Evolutionary conservation across 2,888 invertebrate species (phyloP), one percentile per base, ranked within the genome.

Genomic region (Syrphus vitripennis): DNA sequence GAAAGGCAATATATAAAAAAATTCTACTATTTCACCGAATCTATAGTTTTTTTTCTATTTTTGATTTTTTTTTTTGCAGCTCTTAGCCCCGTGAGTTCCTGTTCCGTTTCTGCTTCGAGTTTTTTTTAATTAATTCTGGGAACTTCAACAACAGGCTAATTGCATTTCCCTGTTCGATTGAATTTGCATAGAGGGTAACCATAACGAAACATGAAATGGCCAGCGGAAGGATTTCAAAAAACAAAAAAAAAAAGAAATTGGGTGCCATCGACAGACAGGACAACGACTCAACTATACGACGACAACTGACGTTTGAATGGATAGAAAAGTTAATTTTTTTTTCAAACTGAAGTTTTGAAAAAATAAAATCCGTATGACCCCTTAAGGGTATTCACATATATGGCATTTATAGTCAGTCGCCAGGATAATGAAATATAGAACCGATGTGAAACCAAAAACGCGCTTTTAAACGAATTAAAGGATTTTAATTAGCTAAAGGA

Each of bases 121-220:
- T 84, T 82, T 84, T 83, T 86, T 83, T 87, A 88, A 88, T 88
- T 88, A 88, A 87, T 87, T 87, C 88, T 87, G 88, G 83, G 86
- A 88, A 88, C 87, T 87, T 83, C 87, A 79, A 79, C 88, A 88
- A 88, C 83, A 87, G 88, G 83, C 83, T 87, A 88, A 88, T 88
- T 88, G 87, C 87, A 87, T 87, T 88, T 88, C 87, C 87, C 87
- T 87, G 88, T 88, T 88, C 83, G 74, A 87, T 87, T 86, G 83
- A 87, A 87, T 87, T 87, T 87, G 83, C 87, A 87, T 87, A 87
- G 74, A 80, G 81, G 74, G 78, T 59, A 69, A 77, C 81, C 84
- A 86, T 86, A 86, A 70, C 82, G 86, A 74, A 78, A 82, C 82
- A 78, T 57, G 63, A 78, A 86, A 81, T 86, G 84, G 76, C 80